phyloP scores from a whole-genome alignment of 2,888 invertebrate genomes.

The Andrena trimmerana region DNA sequence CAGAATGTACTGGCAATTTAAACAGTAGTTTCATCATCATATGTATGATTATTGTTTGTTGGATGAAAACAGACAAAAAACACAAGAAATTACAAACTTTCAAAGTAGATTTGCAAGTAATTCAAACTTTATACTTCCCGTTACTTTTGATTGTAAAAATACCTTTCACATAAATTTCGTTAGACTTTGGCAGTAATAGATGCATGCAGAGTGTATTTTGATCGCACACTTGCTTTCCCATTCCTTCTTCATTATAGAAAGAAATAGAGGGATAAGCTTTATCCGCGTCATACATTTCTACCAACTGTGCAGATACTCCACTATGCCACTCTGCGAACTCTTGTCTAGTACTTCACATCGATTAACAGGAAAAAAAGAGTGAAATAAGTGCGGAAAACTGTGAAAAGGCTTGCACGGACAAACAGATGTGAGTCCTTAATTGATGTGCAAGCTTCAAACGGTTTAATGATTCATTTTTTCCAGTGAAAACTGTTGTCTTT shows the following conservation, averaged over 20 bases:
- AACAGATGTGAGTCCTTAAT: conserved; percentile 16
- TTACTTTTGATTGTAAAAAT: too few relatives aligned
- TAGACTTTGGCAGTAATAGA: too few relatives aligned
- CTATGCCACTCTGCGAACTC: conserved; percentile 4
- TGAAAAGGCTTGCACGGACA: conserved; percentile 8
- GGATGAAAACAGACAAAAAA: too few relatives aligned
- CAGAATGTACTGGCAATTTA: too few relatives aligned
- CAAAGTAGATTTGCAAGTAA: too few relatives aligned
- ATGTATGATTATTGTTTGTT: too few relatives aligned
- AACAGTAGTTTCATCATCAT: too few relatives aligned
- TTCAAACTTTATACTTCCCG: too few relatives aligned
- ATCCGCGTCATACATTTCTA: conserved; percentile 4
- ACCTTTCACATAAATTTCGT: too few relatives aligned
- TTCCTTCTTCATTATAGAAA: background rate
- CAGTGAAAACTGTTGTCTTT: background rate
- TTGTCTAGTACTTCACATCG: conserved; percentile 4
- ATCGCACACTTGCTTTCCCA: background rate
- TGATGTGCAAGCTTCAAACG: conserved; percentile 2
- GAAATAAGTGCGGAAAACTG: conserved; percentile 4
- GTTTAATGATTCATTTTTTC: conserved; percentile 7
- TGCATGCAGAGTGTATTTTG: background rate
- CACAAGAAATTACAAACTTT: too few relatives aligned
- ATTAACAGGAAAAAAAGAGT: conserved; percentile 20
- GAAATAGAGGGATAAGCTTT: background rate
- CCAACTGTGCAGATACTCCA: conserved; percentile 4